phyloP scores from a whole-genome alignment of 2,113 vertebrate genomes.

The Engraulis encrasicolus region DNA sequence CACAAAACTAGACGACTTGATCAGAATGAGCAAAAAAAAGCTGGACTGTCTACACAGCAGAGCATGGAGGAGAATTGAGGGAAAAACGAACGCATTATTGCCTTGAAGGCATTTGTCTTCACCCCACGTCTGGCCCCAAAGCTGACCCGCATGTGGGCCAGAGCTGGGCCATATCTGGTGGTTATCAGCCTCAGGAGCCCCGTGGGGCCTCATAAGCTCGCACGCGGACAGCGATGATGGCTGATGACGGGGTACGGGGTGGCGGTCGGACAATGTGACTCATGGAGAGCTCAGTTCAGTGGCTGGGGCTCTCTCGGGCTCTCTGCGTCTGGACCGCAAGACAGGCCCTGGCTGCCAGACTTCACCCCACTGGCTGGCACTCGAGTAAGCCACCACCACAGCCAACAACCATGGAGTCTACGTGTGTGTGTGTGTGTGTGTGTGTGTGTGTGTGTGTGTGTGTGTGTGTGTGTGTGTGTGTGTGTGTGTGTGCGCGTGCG shows the following conservation, averaged over 20 bases:
- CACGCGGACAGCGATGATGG: constrained; percentile 25
- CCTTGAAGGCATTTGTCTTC: neutral
- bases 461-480: constrained; percentile 52
- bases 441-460: constrained; percentile 54
- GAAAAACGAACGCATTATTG: neutral
- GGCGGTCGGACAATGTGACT: constrained; percentile 51
- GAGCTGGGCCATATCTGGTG: too few relatives aligned
- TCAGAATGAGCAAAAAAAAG: neutral
- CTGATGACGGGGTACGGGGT: too few relatives aligned
- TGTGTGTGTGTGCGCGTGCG: too few relatives aligned
- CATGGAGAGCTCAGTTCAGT: constrained; percentile 45
- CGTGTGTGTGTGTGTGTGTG: constrained; percentile 52
- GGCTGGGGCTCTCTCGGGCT: constrained; percentile 20
- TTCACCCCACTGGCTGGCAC: constrained; percentile 19
- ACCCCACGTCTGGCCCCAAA: too few relatives aligned
- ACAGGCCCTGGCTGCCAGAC: constrained; percentile 37
- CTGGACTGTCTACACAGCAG: neutral
- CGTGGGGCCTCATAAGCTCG: neutral
- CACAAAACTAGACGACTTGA: neutral
- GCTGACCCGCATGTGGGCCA: too few relatives aligned
- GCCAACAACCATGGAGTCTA: constrained; percentile 55
- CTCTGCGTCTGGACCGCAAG: constrained; percentile 49
- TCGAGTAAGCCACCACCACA: neutral
- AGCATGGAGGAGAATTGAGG: neutral
- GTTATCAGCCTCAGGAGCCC: too few relatives aligned